These are phyloP conservation scores for Eupithecia dodoneata DNA, from an alignment of 2,888 invertebrate species.

Conservation along the genomic window DNA sequence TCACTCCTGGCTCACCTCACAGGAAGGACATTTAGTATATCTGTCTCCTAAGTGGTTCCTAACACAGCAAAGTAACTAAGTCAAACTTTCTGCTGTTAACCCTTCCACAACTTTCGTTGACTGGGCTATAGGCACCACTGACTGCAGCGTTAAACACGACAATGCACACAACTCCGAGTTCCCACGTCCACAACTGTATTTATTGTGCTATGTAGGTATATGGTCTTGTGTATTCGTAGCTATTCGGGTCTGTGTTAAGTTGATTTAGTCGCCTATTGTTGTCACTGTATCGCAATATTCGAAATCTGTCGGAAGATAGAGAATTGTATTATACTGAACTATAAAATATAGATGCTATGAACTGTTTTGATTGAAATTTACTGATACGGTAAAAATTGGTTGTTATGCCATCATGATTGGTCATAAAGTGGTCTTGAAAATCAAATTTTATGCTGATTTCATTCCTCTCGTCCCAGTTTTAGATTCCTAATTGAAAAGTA, in stretches of 20 bases:
- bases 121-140: not conserved
- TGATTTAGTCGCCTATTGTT: slow-evolving; percentile 12
- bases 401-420: not conserved
- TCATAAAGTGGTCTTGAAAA: not conserved
- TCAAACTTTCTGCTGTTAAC: too few relatives aligned
- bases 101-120: too few relatives aligned
- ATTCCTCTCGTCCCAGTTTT: too few relatives aligned
- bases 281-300: not conserved
- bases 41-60: too few relatives aligned
- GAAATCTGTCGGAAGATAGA: not conserved
- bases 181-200: slow-evolving; percentile 18
- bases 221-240: not conserved
- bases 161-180: slow-evolving; percentile 18
- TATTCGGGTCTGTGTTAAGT: slow-evolving; percentile 4
- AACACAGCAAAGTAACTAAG: too few relatives aligned
- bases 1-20: too few relatives aligned
- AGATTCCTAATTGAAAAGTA: too few relatives aligned
- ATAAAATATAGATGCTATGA: too few relatives aligned
- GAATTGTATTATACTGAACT: not conserved
- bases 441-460: too few relatives aligned
- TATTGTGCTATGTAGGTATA: not conserved
- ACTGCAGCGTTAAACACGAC: slow-evolving; percentile 12
- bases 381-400: not conserved
- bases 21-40: too few relatives aligned
- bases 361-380: not conserved